Percentiles rank a stretch among this genome's conserved stretches.
These are phyloP conservation scores for Microctenopoma steveboyesi DNA, from an alignment of 2,797 vertebrate species.

Conservation along the genomic window DNA sequence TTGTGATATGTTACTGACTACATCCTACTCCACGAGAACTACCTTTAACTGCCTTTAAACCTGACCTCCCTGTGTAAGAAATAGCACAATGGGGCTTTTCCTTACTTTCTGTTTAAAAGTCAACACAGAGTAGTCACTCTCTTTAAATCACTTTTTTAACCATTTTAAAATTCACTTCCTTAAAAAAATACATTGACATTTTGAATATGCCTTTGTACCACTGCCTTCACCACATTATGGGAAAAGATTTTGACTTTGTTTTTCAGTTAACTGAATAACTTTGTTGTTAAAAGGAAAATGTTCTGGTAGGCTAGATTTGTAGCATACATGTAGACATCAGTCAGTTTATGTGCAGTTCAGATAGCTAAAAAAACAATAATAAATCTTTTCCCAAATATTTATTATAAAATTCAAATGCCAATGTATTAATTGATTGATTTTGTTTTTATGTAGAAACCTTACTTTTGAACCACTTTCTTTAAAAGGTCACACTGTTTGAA, in stretches of 20 bases:
- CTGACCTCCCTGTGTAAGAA: slow-evolving; percentile 62
- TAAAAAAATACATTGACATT: slow-evolving; percentile 65
- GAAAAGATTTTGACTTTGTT: slow-evolving; percentile 37
- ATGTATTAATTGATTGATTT: slow-evolving; percentile 52
- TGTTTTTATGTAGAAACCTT: slow-evolving; percentile 36
- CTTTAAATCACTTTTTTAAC: slow-evolving; percentile 54
- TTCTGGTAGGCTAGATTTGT: background rate
- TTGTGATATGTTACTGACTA: slow-evolving; percentile 57
- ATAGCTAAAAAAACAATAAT: slow-evolving; percentile 33
- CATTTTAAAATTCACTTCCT: slow-evolving; percentile 48
- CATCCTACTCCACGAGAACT: slow-evolving; percentile 60
- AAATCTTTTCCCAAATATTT: slow-evolving; percentile 35
- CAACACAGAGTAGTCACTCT: slow-evolving; percentile 47
- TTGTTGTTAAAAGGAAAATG: background rate
- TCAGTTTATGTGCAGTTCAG: slow-evolving; percentile 8
- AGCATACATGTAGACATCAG: background rate
- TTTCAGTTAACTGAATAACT: slow-evolving; percentile 40
- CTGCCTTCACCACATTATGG: slow-evolving; percentile 16
- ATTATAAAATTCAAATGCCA: slow-evolving; percentile 72
- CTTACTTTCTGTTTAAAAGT: slow-evolving; percentile 44
- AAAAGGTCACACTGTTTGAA: slow-evolving; percentile 59
- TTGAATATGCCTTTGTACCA: slow-evolving; percentile 51
- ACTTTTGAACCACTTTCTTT: slow-evolving; percentile 54
- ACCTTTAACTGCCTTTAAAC: slow-evolving; percentile 73
- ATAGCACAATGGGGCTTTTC: slow-evolving; percentile 42